phyloP scores from a whole-genome alignment of 2,113 vertebrate species.

The Raja brachyura region DNA sequence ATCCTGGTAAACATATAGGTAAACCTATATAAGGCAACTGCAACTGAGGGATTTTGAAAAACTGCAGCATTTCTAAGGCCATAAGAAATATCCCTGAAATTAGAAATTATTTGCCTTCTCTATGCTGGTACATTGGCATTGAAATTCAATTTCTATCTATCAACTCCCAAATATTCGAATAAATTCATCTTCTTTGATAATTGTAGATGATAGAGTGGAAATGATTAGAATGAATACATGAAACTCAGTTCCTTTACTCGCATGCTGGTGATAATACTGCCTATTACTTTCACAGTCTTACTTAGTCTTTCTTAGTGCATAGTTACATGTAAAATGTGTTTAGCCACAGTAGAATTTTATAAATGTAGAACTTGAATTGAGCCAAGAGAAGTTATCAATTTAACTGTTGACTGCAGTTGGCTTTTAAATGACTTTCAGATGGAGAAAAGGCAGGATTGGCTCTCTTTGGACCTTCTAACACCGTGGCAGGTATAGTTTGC shows the following conservation, averaged over 20 bases:
- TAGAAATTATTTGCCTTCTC: not conserved
- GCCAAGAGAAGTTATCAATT: conserved; percentile 25
- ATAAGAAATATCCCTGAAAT: not conserved
- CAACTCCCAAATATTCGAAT: not conserved
- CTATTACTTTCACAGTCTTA: not conserved
- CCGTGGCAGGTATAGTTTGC: conserved; percentile 26
- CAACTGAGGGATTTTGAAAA: not conserved
- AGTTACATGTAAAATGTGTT: not conserved
- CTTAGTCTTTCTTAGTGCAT: not conserved
- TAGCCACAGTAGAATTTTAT: not conserved
- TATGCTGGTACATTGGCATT: not conserved
- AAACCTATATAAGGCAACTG: not conserved
- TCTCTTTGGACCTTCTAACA: conserved; percentile 25
- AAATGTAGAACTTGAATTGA: conserved; percentile 7
- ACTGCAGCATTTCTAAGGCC: not conserved
- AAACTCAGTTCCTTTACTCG: not conserved
- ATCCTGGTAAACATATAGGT: not conserved
- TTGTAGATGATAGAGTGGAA: not conserved
- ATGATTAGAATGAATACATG: not conserved
- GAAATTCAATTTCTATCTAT: not conserved
- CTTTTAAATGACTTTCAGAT: conserved; percentile 36
- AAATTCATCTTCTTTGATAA: not conserved
- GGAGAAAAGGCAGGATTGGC: conserved; percentile 25
- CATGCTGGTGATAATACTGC: not conserved
- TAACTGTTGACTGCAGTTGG: conserved; percentile 28